Conservation (phyloP, 2,113 vertebrate species). For the Motacilla tschutschensis region DNA sequence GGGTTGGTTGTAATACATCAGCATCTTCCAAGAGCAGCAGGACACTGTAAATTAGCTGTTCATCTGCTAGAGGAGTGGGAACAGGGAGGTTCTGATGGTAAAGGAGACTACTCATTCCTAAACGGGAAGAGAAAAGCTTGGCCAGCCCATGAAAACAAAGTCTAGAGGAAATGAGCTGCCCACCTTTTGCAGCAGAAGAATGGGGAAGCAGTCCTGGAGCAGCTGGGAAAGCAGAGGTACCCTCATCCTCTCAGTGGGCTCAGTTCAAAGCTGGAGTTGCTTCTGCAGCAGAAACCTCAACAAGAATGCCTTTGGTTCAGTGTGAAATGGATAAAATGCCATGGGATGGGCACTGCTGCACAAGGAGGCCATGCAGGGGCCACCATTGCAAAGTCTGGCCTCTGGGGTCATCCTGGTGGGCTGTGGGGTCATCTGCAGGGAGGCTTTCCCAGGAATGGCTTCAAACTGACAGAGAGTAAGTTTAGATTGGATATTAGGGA, state of each 20-base stretch:
- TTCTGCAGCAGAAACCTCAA: background rate
- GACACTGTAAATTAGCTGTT: background rate
- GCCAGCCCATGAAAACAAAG: background rate
- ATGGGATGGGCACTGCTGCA: accelerated
- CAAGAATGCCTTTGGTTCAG: background rate
- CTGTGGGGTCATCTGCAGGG: background rate
- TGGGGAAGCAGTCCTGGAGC: background rate
- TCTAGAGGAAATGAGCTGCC: background rate
- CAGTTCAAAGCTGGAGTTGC: background rate
- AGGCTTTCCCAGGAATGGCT: background rate
- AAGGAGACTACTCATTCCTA: background rate
- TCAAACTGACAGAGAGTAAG: background rate
- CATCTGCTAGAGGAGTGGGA: background rate
- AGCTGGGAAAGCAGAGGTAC: background rate
- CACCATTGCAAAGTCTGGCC: background rate
- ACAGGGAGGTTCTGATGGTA: background rate
- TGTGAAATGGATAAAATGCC: background rate
- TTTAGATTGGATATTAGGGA: background rate
- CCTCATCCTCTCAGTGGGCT: background rate
- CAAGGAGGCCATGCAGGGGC: background rate
- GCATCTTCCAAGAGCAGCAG: background rate
- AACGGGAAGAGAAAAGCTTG: background rate
- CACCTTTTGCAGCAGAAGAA: background rate
- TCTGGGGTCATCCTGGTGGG: background rate
- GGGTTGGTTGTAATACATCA: background rate